phyloP scores from a whole-genome alignment of 2,113 vertebrate species.

The Psilopsiagon aurifrons region DNA sequence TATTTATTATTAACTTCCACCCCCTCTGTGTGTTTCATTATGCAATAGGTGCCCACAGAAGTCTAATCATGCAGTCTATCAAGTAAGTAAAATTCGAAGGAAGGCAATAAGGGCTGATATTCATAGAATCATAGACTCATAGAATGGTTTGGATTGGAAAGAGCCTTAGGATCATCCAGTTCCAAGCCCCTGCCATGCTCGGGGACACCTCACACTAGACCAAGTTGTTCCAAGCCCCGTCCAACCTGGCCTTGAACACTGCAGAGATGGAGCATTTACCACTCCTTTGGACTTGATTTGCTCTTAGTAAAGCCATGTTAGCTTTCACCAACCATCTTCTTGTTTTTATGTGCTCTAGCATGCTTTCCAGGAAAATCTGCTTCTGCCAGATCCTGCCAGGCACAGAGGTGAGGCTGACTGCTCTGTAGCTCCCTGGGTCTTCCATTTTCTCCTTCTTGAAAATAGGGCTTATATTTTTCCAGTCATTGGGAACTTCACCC shows the following conservation, averaged over 20 bases:
- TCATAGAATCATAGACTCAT: not conserved
- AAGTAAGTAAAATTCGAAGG: conserved; percentile 16
- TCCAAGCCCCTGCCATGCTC: not conserved
- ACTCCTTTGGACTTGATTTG: not conserved
- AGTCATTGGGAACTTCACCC: not conserved
- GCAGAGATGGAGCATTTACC: not conserved
- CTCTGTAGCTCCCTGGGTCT: not conserved
- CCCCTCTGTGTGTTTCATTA: not conserved
- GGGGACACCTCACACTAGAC: not conserved
- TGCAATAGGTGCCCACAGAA: not conserved
- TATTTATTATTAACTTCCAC: not conserved
- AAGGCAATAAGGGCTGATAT: not conserved
- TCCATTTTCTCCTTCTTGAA: not conserved
- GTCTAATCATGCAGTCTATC: not conserved
- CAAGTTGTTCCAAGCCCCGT: not conserved
- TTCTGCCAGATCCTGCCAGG: not conserved
- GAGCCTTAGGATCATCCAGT: not conserved
- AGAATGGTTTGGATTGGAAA: not conserved
- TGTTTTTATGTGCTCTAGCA: not conserved
- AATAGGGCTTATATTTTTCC: not conserved
- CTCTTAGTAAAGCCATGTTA: not conserved
- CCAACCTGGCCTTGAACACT: not conserved
- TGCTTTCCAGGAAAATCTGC: not conserved
- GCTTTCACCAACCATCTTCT: not conserved
- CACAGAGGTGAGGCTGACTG: not conserved